These are phyloP conservation scores for Amyelois transitella DNA, from an alignment of 1,140 invertebrate genomes.

Conservation along the genomic window DNA sequence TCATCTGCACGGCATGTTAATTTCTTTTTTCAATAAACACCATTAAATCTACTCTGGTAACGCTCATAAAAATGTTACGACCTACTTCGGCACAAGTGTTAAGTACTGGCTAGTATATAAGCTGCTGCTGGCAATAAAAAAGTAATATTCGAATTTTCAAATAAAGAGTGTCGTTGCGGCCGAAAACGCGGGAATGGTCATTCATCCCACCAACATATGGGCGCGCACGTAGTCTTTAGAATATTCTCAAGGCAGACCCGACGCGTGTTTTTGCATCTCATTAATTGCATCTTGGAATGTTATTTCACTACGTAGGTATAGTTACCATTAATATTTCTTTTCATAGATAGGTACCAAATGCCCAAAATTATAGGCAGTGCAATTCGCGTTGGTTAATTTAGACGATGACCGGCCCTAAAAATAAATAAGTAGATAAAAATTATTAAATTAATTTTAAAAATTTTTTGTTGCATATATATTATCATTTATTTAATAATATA, in stretches of 20 bases:
- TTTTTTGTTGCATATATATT: no score
- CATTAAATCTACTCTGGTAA: background rate
- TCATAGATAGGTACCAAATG: background rate
- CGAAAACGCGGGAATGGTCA: constrained; percentile 48
- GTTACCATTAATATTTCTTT: background rate
- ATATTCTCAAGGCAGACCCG: constrained; percentile 29
- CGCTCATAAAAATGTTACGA: constrained; percentile 1
- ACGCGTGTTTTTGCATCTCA: constrained; percentile 35
- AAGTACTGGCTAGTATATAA: constrained; percentile 6
- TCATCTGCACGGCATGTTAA: background rate
- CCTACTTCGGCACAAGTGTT: constrained; percentile 5
- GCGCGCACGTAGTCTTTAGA: constrained; percentile 31
- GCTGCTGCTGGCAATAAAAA: constrained; percentile 18
- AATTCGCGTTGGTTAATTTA: background rate
- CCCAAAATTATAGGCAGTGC: background rate
- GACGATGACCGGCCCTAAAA: no score
- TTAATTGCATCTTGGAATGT: background rate
- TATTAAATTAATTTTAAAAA: no score
- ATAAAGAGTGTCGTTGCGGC: constrained; percentile 32
- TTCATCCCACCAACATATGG: constrained; percentile 63
- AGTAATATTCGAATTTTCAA: constrained; percentile 38
- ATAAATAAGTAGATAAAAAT: no score
- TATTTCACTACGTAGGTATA: no score
- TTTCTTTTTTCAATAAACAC: background rate
- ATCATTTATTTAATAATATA: no score